Evolutionary conservation across 2,113 vertebrate genomes (phyloP), one percentile per base, ranked within the genome.

Genomic region (Sebastes schlegelii): DNA sequence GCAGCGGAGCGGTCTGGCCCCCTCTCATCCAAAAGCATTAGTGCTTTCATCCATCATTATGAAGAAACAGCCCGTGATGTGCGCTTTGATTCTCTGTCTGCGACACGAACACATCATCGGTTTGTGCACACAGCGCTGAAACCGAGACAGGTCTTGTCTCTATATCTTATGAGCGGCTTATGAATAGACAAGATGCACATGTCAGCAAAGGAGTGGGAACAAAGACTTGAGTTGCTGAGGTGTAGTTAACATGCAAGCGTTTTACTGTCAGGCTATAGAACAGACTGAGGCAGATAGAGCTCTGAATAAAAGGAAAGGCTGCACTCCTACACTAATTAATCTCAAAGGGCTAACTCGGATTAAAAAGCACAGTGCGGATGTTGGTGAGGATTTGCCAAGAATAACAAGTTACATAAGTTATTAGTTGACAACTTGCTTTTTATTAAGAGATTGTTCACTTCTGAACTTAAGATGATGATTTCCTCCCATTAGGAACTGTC

Each of bases 1-100:
- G 63, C 72, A 71, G 57, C 69, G 14, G 6, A 57, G 74, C 17
- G 13, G 19, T 55, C 72, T 60, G 12, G 74, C 71, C 74, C 26
- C 73, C 61, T 58, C 83, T 83, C 66, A 64, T 87, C 88, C 17
- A 17, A 86, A 89, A 77, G 75, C 82, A 87, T 89, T 81, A 79
- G 72, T 12, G 46, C 77, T 86, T 86, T 87, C 76, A 88, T 80
- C 74, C 64, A 51, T 86, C 63, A 86, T 61, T 58, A 57, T 76
- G 73, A 90, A 23, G 75, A 73, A 82, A 82, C 66, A 78, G 43
- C 19, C 51, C 6, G 0, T 73, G 19, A 83, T 78, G 78, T 74
- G 73, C 42, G 62, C 64, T 79, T 66, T 77, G 77, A 87, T 79
- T 70, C 62, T 68, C 62, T 48, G 74, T 70, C 55, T 61, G 21